Base-by-base conservation (phyloP, 2,888 invertebrate species). In the Corbicula japonica region DNA sequence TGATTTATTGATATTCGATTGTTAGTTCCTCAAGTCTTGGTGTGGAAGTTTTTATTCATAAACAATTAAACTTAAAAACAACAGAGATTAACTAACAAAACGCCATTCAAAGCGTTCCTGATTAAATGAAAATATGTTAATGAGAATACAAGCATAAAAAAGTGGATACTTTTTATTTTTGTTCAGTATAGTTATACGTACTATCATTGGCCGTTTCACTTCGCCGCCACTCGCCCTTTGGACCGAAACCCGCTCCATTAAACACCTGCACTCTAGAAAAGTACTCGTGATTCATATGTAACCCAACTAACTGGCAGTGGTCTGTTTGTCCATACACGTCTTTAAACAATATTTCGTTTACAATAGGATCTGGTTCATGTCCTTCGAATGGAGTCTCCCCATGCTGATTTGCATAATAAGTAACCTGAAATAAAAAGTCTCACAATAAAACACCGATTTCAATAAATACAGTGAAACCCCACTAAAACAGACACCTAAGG, bases 171-270 rank as follows among this genome's bases (percentile, higher is more conserved):
- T 12, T 8, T 12, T 12, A 12, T 38, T 12, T 38, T 38, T 15
- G 15, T 38, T 38, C 41, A 12, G 15, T 15, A 8, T 12, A 38
- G 41, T 8, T 41, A 12, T 8, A 54, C 58, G 30, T 63, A 76
- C 76, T 48, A 12, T 21, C 35, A 38, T 66, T 76, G 23, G 50
- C 56, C 6, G 76, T 76, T 30, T 76, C 76, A 10, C 50, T 56
- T 50, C 70, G 35, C 35, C 76, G 58, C 76, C 76, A 76, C 34
- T 76, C 76, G 10, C 76, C 76, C 26, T 76, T 76, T 3, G 76
- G 76, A 5, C 76, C 76, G 15, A 62, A 50, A 0, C 76, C 76
- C 12, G 76, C 76, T 3, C 70, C 62, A 18, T 76, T 76, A 34
- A 71, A 76, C 3, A 76, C 76, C 44, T 76, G 71, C 6, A 71